Evolutionary conservation across 2,797 vertebrate genomes (phyloP).

Genomic region (Sciurus vulgaris): DNA sequence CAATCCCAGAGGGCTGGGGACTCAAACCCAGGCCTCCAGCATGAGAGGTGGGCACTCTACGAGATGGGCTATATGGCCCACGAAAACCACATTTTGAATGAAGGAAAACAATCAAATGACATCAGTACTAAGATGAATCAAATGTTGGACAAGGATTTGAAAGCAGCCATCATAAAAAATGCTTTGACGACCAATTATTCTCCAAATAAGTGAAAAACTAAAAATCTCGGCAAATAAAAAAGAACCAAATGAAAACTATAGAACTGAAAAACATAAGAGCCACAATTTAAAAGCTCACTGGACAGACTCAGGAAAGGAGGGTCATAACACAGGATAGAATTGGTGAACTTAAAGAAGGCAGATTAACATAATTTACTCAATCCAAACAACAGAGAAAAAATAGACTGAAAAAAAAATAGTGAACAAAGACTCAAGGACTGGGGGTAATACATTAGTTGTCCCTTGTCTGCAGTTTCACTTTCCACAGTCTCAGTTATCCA

Average conservation of each 20-base stretch:
- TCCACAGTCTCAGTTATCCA: background rate
- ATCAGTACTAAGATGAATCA: background rate
- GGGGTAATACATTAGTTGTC: background rate
- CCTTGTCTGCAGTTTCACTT: background rate
- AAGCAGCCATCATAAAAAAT: background rate
- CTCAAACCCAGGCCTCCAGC: too few relatives aligned
- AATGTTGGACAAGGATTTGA: background rate
- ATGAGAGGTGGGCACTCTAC: too few relatives aligned
- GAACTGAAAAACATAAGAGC: background rate
- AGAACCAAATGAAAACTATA: background rate
- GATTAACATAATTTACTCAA: background rate
- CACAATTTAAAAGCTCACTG: background rate
- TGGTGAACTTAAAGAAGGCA: background rate
- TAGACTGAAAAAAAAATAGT: background rate
- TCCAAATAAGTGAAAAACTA: background rate
- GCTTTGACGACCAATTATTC: background rate
- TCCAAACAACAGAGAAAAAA: background rate
- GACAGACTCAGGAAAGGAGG: background rate
- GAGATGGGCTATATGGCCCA: too few relatives aligned
- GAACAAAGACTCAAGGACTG: background rate
- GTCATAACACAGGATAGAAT: background rate
- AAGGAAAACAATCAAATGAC: background rate
- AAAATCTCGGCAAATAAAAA: slow-evolving; percentile 11
- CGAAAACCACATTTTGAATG: background rate
- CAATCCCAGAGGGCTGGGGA: too few relatives aligned